A percentile compares a stretch with the other conserved stretches of the same genome.
These are phyloP conservation scores for Lucilia cuprina DNA, from an alignment of 1,140 invertebrate genomes.

Conservation along the genomic window DNA sequence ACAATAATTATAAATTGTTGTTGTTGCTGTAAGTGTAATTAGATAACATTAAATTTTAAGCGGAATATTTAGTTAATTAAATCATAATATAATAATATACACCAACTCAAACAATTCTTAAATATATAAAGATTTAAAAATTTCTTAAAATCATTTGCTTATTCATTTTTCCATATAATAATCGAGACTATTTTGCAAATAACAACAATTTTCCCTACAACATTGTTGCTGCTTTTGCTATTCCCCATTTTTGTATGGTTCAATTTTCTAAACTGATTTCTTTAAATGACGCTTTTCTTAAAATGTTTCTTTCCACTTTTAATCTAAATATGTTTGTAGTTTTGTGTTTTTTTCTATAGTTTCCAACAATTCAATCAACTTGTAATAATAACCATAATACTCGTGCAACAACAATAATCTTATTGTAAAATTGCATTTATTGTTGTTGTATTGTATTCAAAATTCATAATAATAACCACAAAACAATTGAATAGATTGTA, in stretches of 20 bases:
- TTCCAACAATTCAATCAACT: conserved; percentile 7
- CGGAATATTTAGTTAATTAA: background rate
- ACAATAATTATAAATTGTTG: too few species aligned
- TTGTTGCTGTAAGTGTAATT: background rate
- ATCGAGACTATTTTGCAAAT: too few species aligned
- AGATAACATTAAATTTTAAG: background rate
- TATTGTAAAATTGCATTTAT: background rate
- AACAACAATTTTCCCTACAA: background rate
- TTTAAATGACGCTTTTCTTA: background rate
- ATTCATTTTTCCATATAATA: too few species aligned
- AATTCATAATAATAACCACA: conserved; percentile 22
- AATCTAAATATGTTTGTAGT: background rate
- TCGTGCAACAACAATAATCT: background rate
- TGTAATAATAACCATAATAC: background rate
- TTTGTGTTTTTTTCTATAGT: background rate
- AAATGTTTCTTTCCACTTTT: background rate
- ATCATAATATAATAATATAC: background rate
- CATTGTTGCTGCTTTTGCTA: background rate
- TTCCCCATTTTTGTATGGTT: background rate
- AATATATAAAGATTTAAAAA: too few species aligned
- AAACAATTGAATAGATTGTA: conserved; percentile 9
- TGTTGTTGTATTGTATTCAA: background rate
- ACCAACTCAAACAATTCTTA: too few species aligned
- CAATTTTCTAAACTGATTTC: background rate
- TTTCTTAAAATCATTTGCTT: too few species aligned